Evolutionary conservation across 2,888 invertebrate species (phyloP).

Genomic region (Drosophila robusta): DNA sequence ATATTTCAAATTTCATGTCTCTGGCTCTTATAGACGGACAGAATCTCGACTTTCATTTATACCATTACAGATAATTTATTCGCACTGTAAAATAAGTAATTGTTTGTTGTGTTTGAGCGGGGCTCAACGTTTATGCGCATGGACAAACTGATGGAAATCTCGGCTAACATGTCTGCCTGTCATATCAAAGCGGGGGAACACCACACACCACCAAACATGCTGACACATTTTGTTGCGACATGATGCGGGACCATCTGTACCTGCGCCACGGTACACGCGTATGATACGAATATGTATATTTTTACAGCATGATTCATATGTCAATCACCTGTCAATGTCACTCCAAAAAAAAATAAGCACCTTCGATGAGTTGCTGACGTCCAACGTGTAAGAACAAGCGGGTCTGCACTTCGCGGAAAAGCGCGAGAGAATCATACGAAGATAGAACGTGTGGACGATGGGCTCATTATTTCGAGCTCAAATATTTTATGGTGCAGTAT

Average conservation of each 20-base stretch:
- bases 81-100: slow-evolving; percentile 36
- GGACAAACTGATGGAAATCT: slow-evolving; percentile 40
- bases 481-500: background rate
- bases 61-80: slow-evolving; percentile 32
- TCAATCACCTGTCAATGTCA: slow-evolving; percentile 84
- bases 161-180: slow-evolving; percentile 48
- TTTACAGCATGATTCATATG: slow-evolving; percentile 79
- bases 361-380: slow-evolving; percentile 19
- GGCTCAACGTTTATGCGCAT: slow-evolving; percentile 38
- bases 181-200: slow-evolving; percentile 20
- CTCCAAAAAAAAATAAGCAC: slow-evolving; percentile 27
- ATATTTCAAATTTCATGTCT: too few relatives aligned
- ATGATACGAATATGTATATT: slow-evolving; percentile 46
- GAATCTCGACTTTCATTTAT: background rate
- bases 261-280: slow-evolving; percentile 15
- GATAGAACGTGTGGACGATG: background rate
- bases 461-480: slow-evolving; percentile 3
- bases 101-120: slow-evolving; percentile 38
- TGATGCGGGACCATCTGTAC: slow-evolving; percentile 19
- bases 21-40: too few relatives aligned
- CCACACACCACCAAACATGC: slow-evolving; percentile 23
- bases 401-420: background rate
- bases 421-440: background rate
- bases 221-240: slow-evolving; percentile 57
- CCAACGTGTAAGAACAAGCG: slow-evolving; percentile 23